These are phyloP conservation scores for Neopipo cinnamomea DNA, from an alignment of 2,113 vertebrate species.

Conservation along the genomic window DNA sequence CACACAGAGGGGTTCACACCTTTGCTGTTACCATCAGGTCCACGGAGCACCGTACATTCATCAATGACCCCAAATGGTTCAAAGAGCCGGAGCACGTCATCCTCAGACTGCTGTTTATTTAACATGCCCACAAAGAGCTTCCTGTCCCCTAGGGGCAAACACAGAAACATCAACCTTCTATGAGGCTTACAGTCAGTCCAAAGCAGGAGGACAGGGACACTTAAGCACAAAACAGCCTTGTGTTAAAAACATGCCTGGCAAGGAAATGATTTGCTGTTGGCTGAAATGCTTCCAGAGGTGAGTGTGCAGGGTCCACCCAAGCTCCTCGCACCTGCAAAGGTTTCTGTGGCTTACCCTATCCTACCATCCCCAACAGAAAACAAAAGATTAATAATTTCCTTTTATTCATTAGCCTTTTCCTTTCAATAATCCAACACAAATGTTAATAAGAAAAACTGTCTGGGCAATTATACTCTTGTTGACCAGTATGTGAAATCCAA, in stretches of 20 bases:
- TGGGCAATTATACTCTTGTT: background rate
- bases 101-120: slow-evolving; percentile 98
- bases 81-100: slow-evolving; percentile 96
- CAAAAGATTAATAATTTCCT: background rate
- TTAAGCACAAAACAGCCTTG: background rate
- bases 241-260: background rate
- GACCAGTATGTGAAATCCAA: background rate
- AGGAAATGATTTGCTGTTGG: background rate
- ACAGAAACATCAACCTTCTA: slow-evolving; percentile 72
- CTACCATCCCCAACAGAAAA: background rate
- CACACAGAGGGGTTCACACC: slow-evolving; percentile 73
- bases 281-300: background rate
- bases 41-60: slow-evolving; percentile 96
- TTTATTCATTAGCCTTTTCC: background rate
- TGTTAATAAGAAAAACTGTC: background rate
- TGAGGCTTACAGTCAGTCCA: slow-evolving; percentile 18
- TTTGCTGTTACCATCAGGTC: slow-evolving; percentile 98
- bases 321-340: background rate
- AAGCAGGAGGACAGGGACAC: background rate
- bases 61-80: slow-evolving; percentile 98
- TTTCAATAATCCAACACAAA: background rate
- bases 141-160: slow-evolving; percentile 79
- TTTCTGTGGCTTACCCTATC: background rate
- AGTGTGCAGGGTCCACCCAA: background rate
- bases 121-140: slow-evolving; percentile 99